Percentiles rank a stretch among this genome's conserved stretches.
Evolutionary conservation across 1,140 invertebrate species (phyloP).

Genomic region (Aphelenchoides fujianensis): DNA sequence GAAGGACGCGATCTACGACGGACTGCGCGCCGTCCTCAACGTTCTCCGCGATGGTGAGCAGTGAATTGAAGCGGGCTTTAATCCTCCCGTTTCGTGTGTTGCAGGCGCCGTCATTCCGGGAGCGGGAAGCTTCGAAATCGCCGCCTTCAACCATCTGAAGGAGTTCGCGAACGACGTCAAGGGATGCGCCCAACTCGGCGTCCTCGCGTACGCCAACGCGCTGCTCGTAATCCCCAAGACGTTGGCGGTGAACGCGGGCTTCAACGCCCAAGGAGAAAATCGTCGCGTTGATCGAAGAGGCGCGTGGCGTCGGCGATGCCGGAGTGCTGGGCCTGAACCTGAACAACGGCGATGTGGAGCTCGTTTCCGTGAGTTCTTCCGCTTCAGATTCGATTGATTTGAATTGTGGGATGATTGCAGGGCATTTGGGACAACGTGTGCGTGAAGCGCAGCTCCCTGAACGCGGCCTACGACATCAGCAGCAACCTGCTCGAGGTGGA

Average conservation of each 20-base stretch:
- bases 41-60: conserved; percentile 87
- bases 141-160: conserved; percentile 77
- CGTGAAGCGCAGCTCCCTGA: conserved; percentile 94
- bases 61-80: too few species aligned
- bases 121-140: conserved; percentile 93
- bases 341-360: conserved; percentile 44
- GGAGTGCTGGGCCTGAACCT: conserved; percentile 52
- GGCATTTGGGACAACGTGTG: conserved; percentile 94
- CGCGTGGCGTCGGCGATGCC: conserved; percentile 23
- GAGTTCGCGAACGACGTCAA: conserved; percentile 82
- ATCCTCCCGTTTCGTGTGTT: too few species aligned
- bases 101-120: conserved; percentile 77
- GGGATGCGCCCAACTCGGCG: conserved; percentile 77
- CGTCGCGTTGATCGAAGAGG: conserved; percentile 83
- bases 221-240: conserved; percentile 91
- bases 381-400: too few species aligned
- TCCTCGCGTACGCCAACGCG: conserved; percentile 83
- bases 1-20: conserved; percentile 94
- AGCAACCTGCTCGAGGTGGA: conserved; percentile 94
- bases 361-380: conserved; percentile 15
- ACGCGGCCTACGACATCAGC: conserved; percentile 91
- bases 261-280: conserved; percentile 90
- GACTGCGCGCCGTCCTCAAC: conserved; percentile 91
- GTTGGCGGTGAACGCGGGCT: conserved; percentile 86
- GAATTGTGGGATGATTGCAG: too few species aligned